Evolutionary conservation across 2,113 vertebrate genomes (phyloP).

Genomic region (Camelus dromedarius): DNA sequence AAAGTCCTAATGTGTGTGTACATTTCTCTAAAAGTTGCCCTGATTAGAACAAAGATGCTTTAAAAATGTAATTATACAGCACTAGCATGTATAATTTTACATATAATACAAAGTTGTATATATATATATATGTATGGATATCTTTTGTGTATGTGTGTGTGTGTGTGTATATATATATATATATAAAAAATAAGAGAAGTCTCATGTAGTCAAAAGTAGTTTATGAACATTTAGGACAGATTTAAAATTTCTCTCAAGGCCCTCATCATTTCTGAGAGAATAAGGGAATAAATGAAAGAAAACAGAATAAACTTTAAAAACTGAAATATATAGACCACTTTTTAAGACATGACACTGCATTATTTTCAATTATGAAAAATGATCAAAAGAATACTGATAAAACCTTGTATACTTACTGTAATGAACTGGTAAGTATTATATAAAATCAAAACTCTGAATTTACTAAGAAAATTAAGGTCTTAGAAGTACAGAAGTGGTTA

Average conservation of each 20-base stretch:
- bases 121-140: not conserved
- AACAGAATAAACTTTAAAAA: not conserved
- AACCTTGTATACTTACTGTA: not conserved
- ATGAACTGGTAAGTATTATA: not conserved
- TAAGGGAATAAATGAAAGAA: not conserved
- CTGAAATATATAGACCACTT: not conserved
- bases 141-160: too few species aligned
- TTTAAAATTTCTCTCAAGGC: slow-evolving; percentile 5
- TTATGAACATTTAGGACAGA: not conserved
- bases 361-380: not conserved
- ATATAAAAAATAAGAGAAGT: not conserved
- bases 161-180: not conserved
- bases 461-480: not conserved
- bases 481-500: not conserved
- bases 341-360: not conserved
- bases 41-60: not conserved
- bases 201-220: not conserved
- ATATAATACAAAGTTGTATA: too few species aligned
- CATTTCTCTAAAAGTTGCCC: not conserved
- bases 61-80: not conserved
- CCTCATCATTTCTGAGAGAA: not conserved
- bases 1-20: not conserved
- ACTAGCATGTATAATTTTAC: not conserved
- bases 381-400: not conserved
- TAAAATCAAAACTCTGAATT: not conserved